Percentiles rank a stretch among this genome's conserved stretches.
Conservation (phyloP, 2,113 vertebrate genomes). For the Apodemus sylvaticus region DNA sequence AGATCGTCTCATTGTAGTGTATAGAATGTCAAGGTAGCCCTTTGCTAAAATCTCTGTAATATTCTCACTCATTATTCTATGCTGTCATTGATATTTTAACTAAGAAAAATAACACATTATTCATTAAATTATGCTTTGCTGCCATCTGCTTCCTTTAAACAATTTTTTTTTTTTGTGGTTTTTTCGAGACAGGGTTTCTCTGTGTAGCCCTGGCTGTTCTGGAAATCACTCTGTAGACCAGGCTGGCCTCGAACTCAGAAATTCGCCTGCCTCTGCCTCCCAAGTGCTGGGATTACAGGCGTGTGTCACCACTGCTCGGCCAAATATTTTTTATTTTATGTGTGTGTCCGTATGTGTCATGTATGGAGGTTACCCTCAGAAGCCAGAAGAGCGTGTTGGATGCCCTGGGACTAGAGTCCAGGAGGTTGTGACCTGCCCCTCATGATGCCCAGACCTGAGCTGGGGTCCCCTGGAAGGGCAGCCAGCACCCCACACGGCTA, state of each 20-base stretch:
- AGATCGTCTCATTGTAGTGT: not conserved
- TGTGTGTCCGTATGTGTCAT: not conserved
- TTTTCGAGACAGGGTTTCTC: no score
- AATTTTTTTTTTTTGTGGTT: not conserved
- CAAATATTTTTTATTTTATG: not conserved
- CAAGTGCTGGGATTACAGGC: no score
- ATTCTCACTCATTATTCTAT: not conserved
- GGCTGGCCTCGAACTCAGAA: no score
- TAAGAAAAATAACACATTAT: not conserved
- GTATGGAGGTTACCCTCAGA: not conserved
- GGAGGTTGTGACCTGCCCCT: not conserved
- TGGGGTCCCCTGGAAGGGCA: not conserved
- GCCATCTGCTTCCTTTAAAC: not conserved
- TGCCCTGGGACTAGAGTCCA: not conserved
- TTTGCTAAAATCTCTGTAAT: not conserved
- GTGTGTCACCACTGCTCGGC: no score
- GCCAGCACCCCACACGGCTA: fast-evolving
- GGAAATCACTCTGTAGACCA: no score
- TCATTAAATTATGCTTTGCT: slow-evolving; percentile 2
- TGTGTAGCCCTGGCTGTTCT: no score
- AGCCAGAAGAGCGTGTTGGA: not conserved
- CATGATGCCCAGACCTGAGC: not conserved
- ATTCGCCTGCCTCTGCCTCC: no score
- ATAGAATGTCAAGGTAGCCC: not conserved
- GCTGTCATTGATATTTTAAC: not conserved